Evolutionary conservation across 2,888 invertebrate genomes (phyloP), one percentile per base, ranked within the genome.

Genomic region (Linyphia triangularis): DNA sequence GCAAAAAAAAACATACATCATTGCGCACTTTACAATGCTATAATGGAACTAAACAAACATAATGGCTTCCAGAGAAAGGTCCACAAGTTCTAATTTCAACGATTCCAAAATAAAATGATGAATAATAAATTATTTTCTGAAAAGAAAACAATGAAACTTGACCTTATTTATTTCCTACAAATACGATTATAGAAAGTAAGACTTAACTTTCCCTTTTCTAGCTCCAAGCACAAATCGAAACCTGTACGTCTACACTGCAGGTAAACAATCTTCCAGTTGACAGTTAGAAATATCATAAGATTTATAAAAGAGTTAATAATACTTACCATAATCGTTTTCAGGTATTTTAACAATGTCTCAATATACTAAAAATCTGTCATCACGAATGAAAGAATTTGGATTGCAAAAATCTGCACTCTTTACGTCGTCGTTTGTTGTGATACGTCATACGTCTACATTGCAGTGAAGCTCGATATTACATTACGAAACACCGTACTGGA

Each of bases 401-500:
- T 77, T 77, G 61, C 77, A 33, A 77, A 77, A 77, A 77, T 77
- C 26, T 77, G 37, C 33, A 40, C 40, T 79, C 78, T 67, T n/a
- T 65, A 51, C 78, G 65, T 67, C 59, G 72, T 82, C 70, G 63
- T 72, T 82, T 72, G 81, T 81, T 81, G 37, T 81, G 69, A 69
- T 82, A 82, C 67, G 70, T 85, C 70, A 75, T 85, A 85, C 85
- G 81, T 81, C 81, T 88, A 88, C 86, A 81, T 57, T 28, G 69
- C 81, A 70, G 63, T 61, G 70, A 63, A n/a, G 81, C 81, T 88
- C 81, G 73, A n/a, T 73, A 40, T 19, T 59, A 59, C 57, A 67
- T 88, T 63, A 61, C 40, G 86, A 81, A 73, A 86, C 79, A 75
- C 59, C 81, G 82, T 82, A 82, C 82, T 82, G 82, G 69, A 51